These are phyloP conservation scores for Oscheius sp. DNA, from an alignment of 2,888 invertebrate genomes.

Conservation along the genomic window DNA sequence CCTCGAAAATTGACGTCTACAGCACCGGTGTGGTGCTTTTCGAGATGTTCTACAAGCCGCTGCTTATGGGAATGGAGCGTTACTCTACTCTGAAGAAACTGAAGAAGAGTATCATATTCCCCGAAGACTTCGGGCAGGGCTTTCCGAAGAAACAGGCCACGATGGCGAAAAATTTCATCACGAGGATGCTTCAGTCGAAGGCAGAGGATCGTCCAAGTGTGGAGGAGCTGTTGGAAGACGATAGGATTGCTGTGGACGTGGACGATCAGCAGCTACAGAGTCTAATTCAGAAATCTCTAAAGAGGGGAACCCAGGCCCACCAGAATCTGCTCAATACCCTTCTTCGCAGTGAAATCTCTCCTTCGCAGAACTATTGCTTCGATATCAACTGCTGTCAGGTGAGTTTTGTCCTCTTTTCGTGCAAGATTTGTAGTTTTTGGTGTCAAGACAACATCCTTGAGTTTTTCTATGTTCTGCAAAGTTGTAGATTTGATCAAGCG, in stretches of 20 bases:
- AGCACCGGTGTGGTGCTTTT: constrained; percentile 76
- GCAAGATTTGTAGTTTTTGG: too few relatives aligned
- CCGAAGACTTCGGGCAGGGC: constrained; percentile 29
- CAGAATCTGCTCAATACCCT: constrained; percentile 47
- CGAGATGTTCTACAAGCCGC: constrained; percentile 87
- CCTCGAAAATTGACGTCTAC: constrained; percentile 82
- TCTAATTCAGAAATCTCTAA: constrained; percentile 37
- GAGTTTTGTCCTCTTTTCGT: neutral
- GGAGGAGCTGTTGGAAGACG: constrained; percentile 55
- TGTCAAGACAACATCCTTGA: too few relatives aligned
- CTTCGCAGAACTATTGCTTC: constrained; percentile 50
- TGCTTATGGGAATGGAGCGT: constrained; percentile 90
- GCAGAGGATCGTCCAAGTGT: constrained; percentile 58
- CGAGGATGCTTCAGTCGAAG: constrained; percentile 56
- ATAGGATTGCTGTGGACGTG: constrained; percentile 52
- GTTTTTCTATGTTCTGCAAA: too few relatives aligned
- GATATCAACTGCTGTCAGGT: constrained; percentile 50
- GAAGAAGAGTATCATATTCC: constrained; percentile 32
- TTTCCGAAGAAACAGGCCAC: neutral
- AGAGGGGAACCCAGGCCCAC: constrained; percentile 45
- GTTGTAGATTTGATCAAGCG: too few relatives aligned
- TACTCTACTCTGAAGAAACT: constrained; percentile 80
- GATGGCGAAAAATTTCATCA: constrained; percentile 46
- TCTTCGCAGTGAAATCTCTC: constrained; percentile 45
- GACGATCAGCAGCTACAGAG: constrained; percentile 56